phyloP scores from a whole-genome alignment of 2,888 invertebrate genomes.

The Dexiosoma caninum region DNA sequence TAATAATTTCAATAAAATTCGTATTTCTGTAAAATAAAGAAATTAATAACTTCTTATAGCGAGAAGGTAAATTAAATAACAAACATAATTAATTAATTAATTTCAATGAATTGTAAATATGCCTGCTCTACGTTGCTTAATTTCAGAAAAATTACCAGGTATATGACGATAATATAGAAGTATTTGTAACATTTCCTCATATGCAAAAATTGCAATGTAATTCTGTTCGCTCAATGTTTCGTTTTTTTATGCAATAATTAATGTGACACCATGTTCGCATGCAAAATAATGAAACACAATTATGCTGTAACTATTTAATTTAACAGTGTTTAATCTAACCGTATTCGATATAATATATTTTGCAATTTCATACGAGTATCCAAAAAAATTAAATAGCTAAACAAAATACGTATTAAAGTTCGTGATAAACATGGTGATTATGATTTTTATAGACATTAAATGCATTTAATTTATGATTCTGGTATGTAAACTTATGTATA shows the following conservation, averaged over 20 bases:
- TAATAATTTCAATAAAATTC: too few species aligned
- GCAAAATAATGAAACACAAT: conserved; percentile 43
- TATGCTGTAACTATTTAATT: conserved; percentile 29
- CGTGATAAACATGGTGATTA: conserved; percentile 58
- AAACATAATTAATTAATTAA: too few species aligned
- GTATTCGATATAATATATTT: conserved; percentile 49
- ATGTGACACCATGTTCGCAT: conserved; percentile 44
- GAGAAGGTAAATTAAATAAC: too few species aligned
- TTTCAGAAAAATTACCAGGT: too few species aligned
- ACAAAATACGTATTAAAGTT: conserved; percentile 50
- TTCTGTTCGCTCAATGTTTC: not conserved
- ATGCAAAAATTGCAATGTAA: not conserved
- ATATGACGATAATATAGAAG: too few species aligned
- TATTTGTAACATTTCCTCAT: too few species aligned
- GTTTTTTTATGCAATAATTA: conserved; percentile 36
- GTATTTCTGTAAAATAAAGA: too few species aligned
- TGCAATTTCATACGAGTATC: conserved; percentile 10
- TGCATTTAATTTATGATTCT: conserved; percentile 54
- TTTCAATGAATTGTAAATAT: too few species aligned
- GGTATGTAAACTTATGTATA: not conserved
- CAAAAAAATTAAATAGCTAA: not conserved
- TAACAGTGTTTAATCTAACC: conserved; percentile 26
- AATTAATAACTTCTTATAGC: too few species aligned
- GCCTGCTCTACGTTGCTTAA: too few species aligned
- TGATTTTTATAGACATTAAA: conserved; percentile 58